Conservation (phyloP, 2,888 invertebrate genomes). For the Polylopha cassiicola region DNA sequence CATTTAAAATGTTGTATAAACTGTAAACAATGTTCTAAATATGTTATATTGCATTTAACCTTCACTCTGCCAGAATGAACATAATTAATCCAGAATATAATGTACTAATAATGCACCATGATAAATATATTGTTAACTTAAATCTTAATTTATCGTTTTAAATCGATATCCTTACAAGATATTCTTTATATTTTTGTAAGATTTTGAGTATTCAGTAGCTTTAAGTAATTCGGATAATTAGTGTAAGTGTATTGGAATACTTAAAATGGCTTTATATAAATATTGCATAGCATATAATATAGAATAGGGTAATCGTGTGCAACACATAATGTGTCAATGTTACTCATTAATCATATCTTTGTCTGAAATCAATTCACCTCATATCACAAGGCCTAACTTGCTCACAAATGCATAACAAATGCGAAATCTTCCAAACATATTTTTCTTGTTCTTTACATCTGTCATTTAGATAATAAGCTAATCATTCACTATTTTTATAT, state of each 20-base stretch:
- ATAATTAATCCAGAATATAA: too few species aligned
- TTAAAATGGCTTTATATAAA: conserved; percentile 20
- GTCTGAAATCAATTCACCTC: conserved; percentile 11
- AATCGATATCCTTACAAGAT: conserved; percentile 32
- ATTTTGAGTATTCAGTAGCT: conserved; percentile 38
- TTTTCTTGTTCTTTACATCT: conserved; percentile 12
- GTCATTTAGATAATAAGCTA: conserved; percentile 9
- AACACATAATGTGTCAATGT: conserved; percentile 16
- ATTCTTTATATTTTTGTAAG: conserved; percentile 56
- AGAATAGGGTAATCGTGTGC: conserved; percentile 13
- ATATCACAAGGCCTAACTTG: conserved; percentile 26
- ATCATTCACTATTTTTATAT: conserved; percentile 19
- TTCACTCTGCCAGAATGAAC: too few species aligned
- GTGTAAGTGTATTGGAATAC: conserved; percentile 21
- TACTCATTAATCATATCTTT: conserved; percentile 15
- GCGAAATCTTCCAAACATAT: conserved; percentile 1
- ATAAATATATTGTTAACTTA: conserved; percentile 4
- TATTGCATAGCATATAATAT: conserved; percentile 4
- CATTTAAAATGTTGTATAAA: too few species aligned
- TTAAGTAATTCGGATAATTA: conserved; percentile 30
- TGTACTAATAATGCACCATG: too few species aligned
- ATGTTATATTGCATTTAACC: too few species aligned
- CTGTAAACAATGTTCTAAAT: too few species aligned
- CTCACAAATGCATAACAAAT: conserved; percentile 21
- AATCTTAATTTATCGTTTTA: conserved; percentile 21